A percentile compares a stretch with the other conserved stretches of the same genome.
Evolutionary conservation across 2,888 invertebrate genomes (phyloP).

Genomic region (Polia nebulosa): DNA sequence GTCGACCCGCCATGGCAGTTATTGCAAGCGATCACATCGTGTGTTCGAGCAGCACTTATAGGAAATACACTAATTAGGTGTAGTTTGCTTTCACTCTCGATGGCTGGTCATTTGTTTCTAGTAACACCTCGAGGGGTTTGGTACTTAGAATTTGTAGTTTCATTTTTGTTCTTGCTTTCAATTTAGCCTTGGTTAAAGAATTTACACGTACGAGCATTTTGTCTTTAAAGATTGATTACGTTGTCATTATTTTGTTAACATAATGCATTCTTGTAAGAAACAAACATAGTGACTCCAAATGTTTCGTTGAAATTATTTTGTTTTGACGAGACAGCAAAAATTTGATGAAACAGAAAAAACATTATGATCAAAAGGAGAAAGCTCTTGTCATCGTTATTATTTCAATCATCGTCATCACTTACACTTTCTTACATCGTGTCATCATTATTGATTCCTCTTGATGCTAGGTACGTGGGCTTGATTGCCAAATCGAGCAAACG

Average conservation of each 20-base stretch:
- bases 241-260: background rate
- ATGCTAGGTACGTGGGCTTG: background rate
- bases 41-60: constrained; percentile 43
- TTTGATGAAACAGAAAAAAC: constrained; percentile 14
- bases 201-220: background rate
- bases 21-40: constrained; percentile 51
- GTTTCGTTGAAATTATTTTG: background rate
- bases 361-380: constrained; percentile 40
- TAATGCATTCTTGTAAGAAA: background rate
- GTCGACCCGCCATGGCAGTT: constrained; percentile 24
- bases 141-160: background rate
- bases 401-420: constrained; percentile 20
- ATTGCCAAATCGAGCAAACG: constrained; percentile 4
- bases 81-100: constrained; percentile 52
- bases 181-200: background rate
- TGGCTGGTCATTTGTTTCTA: constrained; percentile 9
- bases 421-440: constrained; percentile 38
- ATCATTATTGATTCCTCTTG: constrained; percentile 22
- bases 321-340: constrained; percentile 23
- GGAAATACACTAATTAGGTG: constrained; percentile 57
- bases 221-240: background rate
- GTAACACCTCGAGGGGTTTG: background rate
- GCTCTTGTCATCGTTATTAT: constrained; percentile 36
- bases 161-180: constrained; percentile 1
- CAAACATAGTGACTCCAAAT: no score